Percentiles rank a stretch among this genome's conserved stretches.
Conservation (phyloP, 2,888 invertebrate species). For the Rhyacophila evoluta region DNA sequence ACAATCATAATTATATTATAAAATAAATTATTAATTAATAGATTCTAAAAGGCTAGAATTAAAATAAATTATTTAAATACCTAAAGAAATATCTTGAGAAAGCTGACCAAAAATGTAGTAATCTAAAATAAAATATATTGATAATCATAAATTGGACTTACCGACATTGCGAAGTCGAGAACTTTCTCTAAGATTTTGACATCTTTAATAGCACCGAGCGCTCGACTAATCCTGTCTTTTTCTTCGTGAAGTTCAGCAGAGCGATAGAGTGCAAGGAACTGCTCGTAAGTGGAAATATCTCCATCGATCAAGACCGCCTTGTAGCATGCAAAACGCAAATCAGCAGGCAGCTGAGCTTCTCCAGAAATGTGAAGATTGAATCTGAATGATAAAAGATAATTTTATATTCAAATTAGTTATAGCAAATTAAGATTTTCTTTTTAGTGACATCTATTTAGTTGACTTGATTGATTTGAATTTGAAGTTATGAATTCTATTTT, state of each 20-base stretch:
- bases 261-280: constrained; percentile 84
- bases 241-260: constrained; percentile 93
- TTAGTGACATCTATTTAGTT: too few relatives aligned
- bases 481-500: too few relatives aligned
- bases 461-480: too few relatives aligned
- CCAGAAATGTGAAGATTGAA: constrained; percentile 77
- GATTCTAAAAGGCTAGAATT: too few relatives aligned
- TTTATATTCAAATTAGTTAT: too few relatives aligned
- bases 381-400: constrained; percentile 60
- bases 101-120: too few relatives aligned
- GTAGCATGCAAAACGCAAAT: constrained; percentile 88
- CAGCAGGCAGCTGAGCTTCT: constrained; percentile 78
- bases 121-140: too few relatives aligned
- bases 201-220: constrained; percentile 85
- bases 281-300: constrained; percentile 78
- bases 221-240: constrained; percentile 88
- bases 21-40: too few relatives aligned
- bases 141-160: constrained; percentile 62
- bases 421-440: too few relatives aligned
- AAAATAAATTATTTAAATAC: too few relatives aligned
- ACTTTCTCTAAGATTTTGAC: constrained; percentile 78
- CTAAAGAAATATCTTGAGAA: too few relatives aligned
- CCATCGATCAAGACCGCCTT: constrained; percentile 81
- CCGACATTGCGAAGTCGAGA: constrained; percentile 85
- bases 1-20: too few relatives aligned